phyloP scores from a whole-genome alignment of 2,888 invertebrate genomes.

The Leucoptera coffeella region DNA sequence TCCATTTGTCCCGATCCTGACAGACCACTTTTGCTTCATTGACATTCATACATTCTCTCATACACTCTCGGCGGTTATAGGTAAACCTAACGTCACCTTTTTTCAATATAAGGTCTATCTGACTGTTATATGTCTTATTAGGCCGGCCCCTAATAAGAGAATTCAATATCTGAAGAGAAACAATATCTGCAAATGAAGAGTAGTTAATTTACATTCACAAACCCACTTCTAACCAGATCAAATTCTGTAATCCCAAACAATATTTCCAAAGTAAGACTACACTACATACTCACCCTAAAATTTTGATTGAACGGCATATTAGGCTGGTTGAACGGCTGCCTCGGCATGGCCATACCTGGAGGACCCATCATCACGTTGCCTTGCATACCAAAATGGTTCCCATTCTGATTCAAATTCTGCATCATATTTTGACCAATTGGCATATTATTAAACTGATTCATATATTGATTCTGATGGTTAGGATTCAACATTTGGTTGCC shows the following conservation, averaged over 20 bases:
- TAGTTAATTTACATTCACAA: no score
- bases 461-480: constrained; percentile 11
- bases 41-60: no score
- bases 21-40: no score
- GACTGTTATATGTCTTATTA: no score
- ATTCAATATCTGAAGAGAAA: no score
- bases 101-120: no score
- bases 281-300: constrained; percentile 38
- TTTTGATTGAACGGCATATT: constrained; percentile 28
- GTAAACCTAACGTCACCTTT: no score
- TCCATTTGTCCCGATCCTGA: no score
- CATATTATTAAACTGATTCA: constrained; percentile 11
- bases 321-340: constrained; percentile 30
- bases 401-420: constrained; percentile 16
- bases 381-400: constrained; percentile 29
- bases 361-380: constrained; percentile 37
- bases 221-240: no score
- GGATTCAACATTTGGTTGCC: constrained; percentile 8
- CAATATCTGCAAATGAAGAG: no score
- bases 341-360: constrained; percentile 28
- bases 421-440: constrained; percentile 13
- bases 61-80: no score
- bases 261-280: constrained; percentile 3
- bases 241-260: neutral
- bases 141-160: no score